Conservation (phyloP, 1,140 invertebrate genomes). For the Pristionchus pacificus region DNA sequence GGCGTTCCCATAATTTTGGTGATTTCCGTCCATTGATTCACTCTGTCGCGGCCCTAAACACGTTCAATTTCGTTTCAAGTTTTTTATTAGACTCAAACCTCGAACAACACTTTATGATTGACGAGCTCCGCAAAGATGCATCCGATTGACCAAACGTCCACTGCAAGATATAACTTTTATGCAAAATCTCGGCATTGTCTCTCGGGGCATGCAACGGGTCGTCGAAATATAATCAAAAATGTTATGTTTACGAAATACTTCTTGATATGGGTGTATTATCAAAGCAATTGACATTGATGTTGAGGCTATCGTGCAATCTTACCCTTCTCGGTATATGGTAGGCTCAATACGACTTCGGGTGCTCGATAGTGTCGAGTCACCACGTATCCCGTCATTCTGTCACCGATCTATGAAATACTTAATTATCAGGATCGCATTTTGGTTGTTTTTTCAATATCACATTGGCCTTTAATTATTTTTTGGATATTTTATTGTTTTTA, state of each 20-base stretch:
- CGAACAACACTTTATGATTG: constrained; percentile 19
- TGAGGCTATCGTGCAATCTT: not conserved
- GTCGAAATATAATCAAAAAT: too few species aligned
- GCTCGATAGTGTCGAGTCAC: constrained; percentile 24
- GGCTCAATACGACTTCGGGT: constrained; percentile 26
- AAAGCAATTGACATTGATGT: not conserved
- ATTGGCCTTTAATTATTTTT: constrained; percentile 25
- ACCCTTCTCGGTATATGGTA: constrained; percentile 29
- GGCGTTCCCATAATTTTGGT: constrained; percentile 24
- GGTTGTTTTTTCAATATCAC: too few species aligned
- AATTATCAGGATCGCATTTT: too few species aligned
- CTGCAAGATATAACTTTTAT: too few species aligned
- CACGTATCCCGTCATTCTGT: constrained; percentile 27
- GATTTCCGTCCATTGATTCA: constrained; percentile 32
- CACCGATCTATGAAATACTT: too few species aligned
- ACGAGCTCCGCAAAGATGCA: constrained; percentile 30
- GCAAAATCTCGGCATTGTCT: too few species aligned
- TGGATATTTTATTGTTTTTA: too few species aligned
- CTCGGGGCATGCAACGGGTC: too few species aligned
- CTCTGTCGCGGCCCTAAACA: not conserved
- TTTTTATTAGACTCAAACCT: not conserved
- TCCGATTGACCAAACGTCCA: constrained; percentile 29
- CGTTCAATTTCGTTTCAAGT: too few species aligned
- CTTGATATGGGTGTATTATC: too few species aligned
- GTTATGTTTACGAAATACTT: too few species aligned